Evolutionary conservation across 2,113 vertebrate species (phyloP), one percentile per base, ranked within the genome.

Genomic region (Odontophorus gujanensis): DNA sequence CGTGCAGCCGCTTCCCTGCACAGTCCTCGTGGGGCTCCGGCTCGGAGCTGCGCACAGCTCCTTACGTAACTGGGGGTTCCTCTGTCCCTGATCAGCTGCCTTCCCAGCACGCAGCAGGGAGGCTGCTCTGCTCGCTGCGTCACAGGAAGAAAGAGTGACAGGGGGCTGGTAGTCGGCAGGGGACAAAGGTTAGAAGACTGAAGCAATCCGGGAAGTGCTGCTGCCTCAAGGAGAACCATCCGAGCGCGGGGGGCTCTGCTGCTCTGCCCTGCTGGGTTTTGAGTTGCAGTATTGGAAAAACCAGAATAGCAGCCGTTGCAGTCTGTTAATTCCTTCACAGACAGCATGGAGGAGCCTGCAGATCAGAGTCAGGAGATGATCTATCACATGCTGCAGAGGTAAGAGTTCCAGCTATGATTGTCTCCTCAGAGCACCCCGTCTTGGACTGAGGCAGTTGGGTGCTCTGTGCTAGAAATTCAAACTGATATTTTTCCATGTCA

Each of bases 311-410:
- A 63, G n/a, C 51, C 42, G 85, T 95, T 65, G 85, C 86, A 89
- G 66, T 48, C 87, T 83, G 57, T 11, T 28, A 36, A 85, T 87
- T 69, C 28, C 74, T 96, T 95, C 90, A 30, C 30, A 50, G 75
- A 84, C 95, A 87, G 76, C 95, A 98, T 98, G 96, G 96, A 97
- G 83, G 96, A 96, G 77, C 93, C 93, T 69, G 65, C 92, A 48
- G 96, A 97, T 80, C 93, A 97, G 92, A 84, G 93, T 65, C 95
- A 97, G 73, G 97, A 97, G 34, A 96, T 97, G 93, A 97, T 91
- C 45, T 98, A 98, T 28, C 93, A 98, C 90, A 97, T 98, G 97
- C 96, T 98, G 90, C 96, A 96, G 69, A 98, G 97, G 97, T 98
- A 97, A 97, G 98, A 65, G 57, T 25, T 65, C 0, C 50, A 5